These are phyloP conservation scores for Eublepharis macularius DNA, from an alignment of 2,113 vertebrate genomes.

Conservation along the genomic window DNA sequence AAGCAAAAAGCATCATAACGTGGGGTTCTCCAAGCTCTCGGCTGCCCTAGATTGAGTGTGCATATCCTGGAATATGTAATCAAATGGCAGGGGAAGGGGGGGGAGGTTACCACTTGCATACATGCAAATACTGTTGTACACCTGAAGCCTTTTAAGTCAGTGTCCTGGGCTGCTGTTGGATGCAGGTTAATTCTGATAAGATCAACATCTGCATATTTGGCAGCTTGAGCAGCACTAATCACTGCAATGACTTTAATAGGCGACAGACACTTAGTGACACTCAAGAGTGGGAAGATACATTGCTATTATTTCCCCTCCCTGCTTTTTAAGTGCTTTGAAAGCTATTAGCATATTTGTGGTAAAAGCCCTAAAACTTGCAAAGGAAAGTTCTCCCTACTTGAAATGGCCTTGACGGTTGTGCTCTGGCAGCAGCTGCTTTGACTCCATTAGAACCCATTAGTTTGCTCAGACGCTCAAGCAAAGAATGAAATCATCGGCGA, in stretches of 20 bases:
- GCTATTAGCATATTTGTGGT: slow-evolving; percentile 42
- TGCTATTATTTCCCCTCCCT: not conserved
- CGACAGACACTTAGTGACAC: slow-evolving; percentile 47
- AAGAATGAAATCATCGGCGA: not conserved
- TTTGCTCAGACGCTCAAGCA: not conserved
- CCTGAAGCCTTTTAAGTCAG: slow-evolving; percentile 16
- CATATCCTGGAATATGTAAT: not conserved
- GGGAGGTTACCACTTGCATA: not conserved
- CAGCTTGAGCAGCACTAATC: slow-evolving; percentile 56
- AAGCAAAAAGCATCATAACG: not conserved
- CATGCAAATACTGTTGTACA: slow-evolving; percentile 3
- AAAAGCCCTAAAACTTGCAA: slow-evolving; percentile 35
- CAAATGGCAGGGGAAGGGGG: not conserved
- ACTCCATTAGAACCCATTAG: not conserved
- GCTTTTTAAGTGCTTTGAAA: slow-evolving; percentile 43
- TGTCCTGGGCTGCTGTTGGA: not conserved
- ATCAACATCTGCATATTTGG: slow-evolving; percentile 59
- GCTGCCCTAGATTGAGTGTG: not conserved
- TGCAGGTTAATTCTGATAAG: slow-evolving; percentile 21
- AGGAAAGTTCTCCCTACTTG: not conserved
- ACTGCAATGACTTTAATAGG: slow-evolving; percentile 61
- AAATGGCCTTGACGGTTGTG: slow-evolving; percentile 11
- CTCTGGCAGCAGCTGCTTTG: not conserved
- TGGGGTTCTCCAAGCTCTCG: not conserved
- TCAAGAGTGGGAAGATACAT: slow-evolving; percentile 27